phyloP scores from a whole-genome alignment of 2,888 invertebrate species.

The Hedychridium roseum region DNA sequence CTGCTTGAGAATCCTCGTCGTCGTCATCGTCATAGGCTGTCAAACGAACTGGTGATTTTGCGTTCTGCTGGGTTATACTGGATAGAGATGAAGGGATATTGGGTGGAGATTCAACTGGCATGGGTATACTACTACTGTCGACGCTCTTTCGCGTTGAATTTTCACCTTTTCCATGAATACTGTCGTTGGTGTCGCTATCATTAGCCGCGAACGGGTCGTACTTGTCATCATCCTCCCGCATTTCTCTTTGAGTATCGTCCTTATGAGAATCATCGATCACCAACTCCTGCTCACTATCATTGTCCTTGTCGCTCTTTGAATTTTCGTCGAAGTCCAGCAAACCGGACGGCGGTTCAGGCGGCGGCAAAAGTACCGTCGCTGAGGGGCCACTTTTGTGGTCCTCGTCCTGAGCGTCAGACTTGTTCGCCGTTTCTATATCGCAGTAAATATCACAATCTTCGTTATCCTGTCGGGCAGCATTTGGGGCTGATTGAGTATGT shows the following conservation, averaged over 20 bases:
- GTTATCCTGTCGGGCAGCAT: conserved; percentile 41
- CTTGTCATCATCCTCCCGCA: conserved; percentile 42
- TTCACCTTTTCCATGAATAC: conserved; percentile 19
- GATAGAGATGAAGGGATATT: conserved; percentile 2
- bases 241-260: conserved; percentile 36
- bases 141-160: conserved; percentile 3
- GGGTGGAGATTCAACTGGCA: conserved; percentile 24
- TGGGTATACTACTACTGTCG: conserved; percentile 16
- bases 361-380: conserved; percentile 58
- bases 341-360: conserved; percentile 62
- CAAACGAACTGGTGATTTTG: conserved; percentile 36
- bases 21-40: conserved; percentile 59
- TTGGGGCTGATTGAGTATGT: conserved; percentile 1
- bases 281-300: conserved; percentile 58
- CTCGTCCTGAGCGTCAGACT: conserved; percentile 49
- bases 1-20: conserved; percentile 68
- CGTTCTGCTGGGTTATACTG: not conserved
- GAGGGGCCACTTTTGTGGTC: conserved; percentile 47
- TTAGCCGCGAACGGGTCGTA: conserved; percentile 59
- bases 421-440: conserved; percentile 67
- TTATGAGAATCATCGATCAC: conserved; percentile 60
- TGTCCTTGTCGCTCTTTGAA: conserved; percentile 55
- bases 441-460: conserved; percentile 71
- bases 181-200: conserved; percentile 58
- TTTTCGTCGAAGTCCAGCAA: conserved; percentile 60